Evolutionary conservation across 2,888 invertebrate genomes (phyloP).

Genomic region (Andricus curvator): DNA sequence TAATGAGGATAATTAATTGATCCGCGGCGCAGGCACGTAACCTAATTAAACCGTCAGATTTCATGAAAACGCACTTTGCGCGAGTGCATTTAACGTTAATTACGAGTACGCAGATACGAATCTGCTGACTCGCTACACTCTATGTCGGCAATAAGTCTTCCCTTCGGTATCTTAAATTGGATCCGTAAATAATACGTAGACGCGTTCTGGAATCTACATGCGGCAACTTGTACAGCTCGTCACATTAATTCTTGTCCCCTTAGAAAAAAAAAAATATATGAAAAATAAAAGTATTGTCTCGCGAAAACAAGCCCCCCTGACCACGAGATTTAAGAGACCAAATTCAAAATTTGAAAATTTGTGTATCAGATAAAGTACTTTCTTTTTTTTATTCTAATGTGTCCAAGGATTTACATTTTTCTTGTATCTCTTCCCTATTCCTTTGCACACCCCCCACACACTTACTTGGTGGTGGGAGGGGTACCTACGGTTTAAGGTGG

Average conservation of each 20-base stretch:
- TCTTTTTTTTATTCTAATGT: too few species aligned
- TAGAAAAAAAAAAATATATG: background rate
- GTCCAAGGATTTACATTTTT: too few species aligned
- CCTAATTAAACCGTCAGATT: constrained; percentile 69
- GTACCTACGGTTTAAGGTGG: too few species aligned
- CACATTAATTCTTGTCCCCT: constrained; percentile 39
- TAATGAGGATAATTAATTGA: constrained; percentile 63
- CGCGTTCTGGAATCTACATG: constrained; percentile 43
- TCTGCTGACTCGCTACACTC: constrained; percentile 62
- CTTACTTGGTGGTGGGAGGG: too few species aligned
- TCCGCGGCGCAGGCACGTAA: constrained; percentile 55
- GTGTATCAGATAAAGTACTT: too few species aligned
- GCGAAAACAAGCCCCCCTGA: background rate
- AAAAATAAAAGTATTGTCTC: background rate
- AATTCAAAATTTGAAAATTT: too few species aligned
- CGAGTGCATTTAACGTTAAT: constrained; percentile 66
- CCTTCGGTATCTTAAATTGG: constrained; percentile 63
- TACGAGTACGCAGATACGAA: constrained; percentile 60
- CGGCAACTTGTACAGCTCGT: constrained; percentile 38
- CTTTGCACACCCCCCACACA: too few species aligned
- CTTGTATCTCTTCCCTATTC: too few species aligned
- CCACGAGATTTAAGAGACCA: too few species aligned
- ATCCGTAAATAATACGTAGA: constrained; percentile 57
- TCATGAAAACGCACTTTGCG: constrained; percentile 55
- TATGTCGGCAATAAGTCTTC: constrained; percentile 65